Evolutionary conservation across 23 tunicate genomes (phyloP).

Genomic region (Trididemnum clinides): DNA sequence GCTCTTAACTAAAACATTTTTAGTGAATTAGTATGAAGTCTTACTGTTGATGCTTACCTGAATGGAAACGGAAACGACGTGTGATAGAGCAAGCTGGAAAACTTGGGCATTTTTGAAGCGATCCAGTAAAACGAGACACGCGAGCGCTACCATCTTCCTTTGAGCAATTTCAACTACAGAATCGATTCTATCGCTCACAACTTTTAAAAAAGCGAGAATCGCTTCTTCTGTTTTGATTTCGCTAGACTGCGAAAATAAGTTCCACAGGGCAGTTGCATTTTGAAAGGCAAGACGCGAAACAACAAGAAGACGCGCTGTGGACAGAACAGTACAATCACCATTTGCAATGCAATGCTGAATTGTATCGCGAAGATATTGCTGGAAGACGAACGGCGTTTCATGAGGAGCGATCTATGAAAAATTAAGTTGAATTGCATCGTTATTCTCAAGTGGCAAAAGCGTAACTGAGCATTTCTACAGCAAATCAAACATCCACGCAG

Average conservation of each 20-base stretch:
- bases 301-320: slow-evolving; percentile 27
- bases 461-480: neutral
- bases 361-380: slow-evolving; percentile 33
- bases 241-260: neutral
- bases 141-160: slow-evolving; percentile 43
- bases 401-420: slow-evolving; percentile 33
- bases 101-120: neutral
- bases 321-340: neutral
- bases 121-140: neutral
- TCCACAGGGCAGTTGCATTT: slow-evolving; percentile 23
- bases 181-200: slow-evolving; percentile 38
- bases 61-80: neutral
- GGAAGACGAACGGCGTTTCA: slow-evolving; percentile 21
- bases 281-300: slow-evolving; percentile 27
- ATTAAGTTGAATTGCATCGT: neutral
- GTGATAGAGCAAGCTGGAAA: neutral
- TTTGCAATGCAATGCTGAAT: slow-evolving; percentile 6
- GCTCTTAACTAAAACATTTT: too few relatives aligned
- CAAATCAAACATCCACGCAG: neutral
- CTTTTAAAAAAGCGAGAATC: neutral
- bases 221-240: slow-evolving; percentile 12
- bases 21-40: too few relatives aligned
- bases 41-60: too few relatives aligned
- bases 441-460: neutral
- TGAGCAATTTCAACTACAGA: slow-evolving; percentile 19